phyloP scores from a whole-genome alignment of 1,140 invertebrate genomes.

The Sarcophaga bullata region DNA sequence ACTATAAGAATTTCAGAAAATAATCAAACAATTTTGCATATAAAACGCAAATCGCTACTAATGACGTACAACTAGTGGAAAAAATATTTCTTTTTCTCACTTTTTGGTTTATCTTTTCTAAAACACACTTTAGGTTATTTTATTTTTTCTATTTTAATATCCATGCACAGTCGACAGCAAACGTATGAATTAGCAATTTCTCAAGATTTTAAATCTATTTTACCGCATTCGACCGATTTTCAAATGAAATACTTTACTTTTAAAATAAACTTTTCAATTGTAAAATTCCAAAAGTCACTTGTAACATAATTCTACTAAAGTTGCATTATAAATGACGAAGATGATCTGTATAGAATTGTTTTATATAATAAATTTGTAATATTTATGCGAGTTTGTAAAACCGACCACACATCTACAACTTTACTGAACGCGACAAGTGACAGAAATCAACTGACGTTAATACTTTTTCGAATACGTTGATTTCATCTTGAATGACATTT shows the following conservation, averaged over 20 bases:
- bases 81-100: conserved; percentile 16
- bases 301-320: background rate
- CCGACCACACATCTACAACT: too few relatives aligned
- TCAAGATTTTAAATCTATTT: background rate
- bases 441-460: conserved; percentile 9
- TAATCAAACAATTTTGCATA: conserved; percentile 28
- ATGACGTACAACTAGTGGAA: background rate
- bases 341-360: background rate
- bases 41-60: conserved; percentile 22
- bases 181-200: background rate
- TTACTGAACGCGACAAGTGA: conserved; percentile 30
- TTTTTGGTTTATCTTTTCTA: conserved; percentile 12
- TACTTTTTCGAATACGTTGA: background rate
- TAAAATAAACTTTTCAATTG: too few relatives aligned
- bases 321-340: background rate
- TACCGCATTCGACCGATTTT: background rate
- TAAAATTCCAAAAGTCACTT: background rate
- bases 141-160: background rate
- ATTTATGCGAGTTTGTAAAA: too few relatives aligned
- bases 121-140: background rate
- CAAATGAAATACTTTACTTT: background rate
- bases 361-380: background rate
- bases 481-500: background rate
- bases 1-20: background rate
- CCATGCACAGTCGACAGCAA: background rate